These are phyloP conservation scores for Oceanodroma leucorhoa DNA, from an alignment of 2,797 vertebrate species.

Conservation along the genomic window DNA sequence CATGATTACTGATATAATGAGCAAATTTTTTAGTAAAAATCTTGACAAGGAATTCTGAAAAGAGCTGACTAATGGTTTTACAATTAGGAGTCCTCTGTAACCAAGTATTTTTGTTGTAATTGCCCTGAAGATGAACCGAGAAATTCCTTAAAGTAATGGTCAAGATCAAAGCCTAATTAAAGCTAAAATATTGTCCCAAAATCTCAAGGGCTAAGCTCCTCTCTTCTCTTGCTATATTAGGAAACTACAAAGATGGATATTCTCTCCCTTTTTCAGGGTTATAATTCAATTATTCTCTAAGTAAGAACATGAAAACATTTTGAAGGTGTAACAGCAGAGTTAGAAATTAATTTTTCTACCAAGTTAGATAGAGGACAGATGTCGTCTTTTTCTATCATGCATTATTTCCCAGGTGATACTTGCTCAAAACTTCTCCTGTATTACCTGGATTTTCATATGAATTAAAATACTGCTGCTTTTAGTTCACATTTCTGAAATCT, in stretches of 20 bases:
- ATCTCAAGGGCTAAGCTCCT: not conserved
- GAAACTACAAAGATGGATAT: not conserved
- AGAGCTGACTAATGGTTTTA: slow-evolving; percentile 18
- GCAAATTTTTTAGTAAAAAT: not conserved
- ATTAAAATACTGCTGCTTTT: not conserved
- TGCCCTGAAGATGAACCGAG: slow-evolving; percentile 1
- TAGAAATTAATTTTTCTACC: not conserved
- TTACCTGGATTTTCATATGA: not conserved
- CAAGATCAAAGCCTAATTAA: slow-evolving; percentile 38
- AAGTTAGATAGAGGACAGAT: not conserved
- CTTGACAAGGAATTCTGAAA: not conserved
- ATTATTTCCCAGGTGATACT: not conserved
- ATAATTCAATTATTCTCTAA: not conserved
- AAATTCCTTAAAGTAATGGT: not conserved
- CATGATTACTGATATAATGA: not conserved
- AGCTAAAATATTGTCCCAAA: not conserved
- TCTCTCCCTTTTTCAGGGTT: not conserved
- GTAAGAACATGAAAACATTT: not conserved
- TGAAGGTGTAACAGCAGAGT: not conserved
- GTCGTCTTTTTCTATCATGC: not conserved
- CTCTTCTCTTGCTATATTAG: not conserved
- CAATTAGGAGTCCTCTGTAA: not conserved
- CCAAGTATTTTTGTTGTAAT: not conserved
- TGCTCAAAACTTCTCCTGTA: not conserved
- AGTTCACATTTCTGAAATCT: not conserved